Base-by-base conservation (phyloP, 2,113 vertebrate species). In the Melanerpes aurifrons region DNA sequence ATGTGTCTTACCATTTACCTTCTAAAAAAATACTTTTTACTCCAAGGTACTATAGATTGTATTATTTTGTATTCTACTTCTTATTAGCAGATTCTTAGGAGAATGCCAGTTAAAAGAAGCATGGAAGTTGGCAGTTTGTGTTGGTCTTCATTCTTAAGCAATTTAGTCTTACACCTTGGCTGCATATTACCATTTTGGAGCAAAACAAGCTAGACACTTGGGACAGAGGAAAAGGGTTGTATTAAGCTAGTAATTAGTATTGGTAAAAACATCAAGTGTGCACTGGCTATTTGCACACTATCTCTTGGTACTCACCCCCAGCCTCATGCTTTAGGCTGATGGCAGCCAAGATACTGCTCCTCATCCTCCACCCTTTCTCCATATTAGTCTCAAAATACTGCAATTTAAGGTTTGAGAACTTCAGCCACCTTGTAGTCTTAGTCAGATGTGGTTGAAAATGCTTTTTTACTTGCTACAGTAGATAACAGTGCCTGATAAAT, bases 241-340 rank as follows among this genome's bases (percentile, higher is more conserved):
- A 13, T 68, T 78, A 68, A 81, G 22, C 8, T 73, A 22, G 9
- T 22, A 77, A 21, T 67, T 69, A 57, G 15, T 76, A n/a, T 8
- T 69, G 11, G 15, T 70, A n/a, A 74, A 43, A 80, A 59, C 8
- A 71, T 20, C 5, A 15, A 24, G 0, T 48, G 17, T 64, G 20
- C 48, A 26, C 8, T 68, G 12, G 9, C 9, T 74, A 5, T 37
- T 90, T 90, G n/a, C 28, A 9, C 0, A 0, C 26, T 64, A 0
- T 50, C 24, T 53, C 31, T 80, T 66, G 17, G 22, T 67, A 24
- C 10, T 48, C 4, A 10, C 29, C 6, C 3, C 1, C 12, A 62
- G 2, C 32, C 15, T 82, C 12, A 3, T 18, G 24, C 48, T 26
- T 62, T 24, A 57, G 45, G 35, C 47, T 83, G 53, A 57, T 89